Evolutionary conservation across 2,113 vertebrate genomes (phyloP).

Genomic region (Protobothrops flavoviridis): DNA sequence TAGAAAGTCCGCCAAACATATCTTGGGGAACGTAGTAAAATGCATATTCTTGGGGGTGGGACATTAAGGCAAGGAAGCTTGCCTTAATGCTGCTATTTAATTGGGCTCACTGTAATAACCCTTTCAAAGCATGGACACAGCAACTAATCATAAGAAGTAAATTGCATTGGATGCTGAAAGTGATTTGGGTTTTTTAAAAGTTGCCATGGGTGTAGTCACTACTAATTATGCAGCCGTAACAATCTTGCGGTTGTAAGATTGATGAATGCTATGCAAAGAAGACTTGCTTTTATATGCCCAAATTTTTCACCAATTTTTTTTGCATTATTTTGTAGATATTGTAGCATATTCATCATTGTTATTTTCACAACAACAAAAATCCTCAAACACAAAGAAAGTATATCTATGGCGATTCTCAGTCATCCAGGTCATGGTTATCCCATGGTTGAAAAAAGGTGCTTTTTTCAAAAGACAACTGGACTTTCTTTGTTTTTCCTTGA

Average conservation of each 20-base stretch:
- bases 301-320: neutral
- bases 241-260: neutral
- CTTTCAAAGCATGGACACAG: neutral
- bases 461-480: neutral
- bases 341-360: neutral
- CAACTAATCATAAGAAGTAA: neutral
- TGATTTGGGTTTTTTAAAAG: neutral
- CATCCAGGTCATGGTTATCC: neutral
- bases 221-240: neutral
- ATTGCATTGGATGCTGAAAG: neutral
- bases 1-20: too few relatives aligned
- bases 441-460: neutral
- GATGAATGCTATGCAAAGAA: neutral
- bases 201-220: neutral
- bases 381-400: neutral
- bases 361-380: neutral
- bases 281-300: neutral
- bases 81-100: neutral
- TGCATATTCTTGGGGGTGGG: too few relatives aligned
- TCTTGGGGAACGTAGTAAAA: too few relatives aligned
- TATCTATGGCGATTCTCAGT: neutral
- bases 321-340: too few relatives aligned
- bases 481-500: neutral
- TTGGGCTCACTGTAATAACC: neutral
- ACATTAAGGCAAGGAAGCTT: neutral